These are phyloP conservation scores for Idaea straminata DNA, from an alignment of 2,888 invertebrate genomes.

Conservation along the genomic window DNA sequence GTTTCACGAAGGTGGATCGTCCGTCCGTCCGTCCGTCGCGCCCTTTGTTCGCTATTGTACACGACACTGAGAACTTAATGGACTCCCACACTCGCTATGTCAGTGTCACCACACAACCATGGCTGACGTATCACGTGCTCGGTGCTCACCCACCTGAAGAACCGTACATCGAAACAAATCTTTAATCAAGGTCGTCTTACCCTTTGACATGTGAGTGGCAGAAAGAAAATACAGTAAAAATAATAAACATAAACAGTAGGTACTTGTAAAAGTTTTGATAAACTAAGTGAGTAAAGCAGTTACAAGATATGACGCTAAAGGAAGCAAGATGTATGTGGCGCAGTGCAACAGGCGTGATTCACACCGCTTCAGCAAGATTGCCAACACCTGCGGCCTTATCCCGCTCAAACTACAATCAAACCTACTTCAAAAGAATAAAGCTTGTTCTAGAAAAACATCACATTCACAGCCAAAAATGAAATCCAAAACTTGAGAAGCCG, in stretches of 20 bases:
- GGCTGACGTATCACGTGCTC: constrained; percentile 3
- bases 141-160: not conserved
- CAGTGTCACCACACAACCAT: constrained; percentile 25
- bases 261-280: constrained; percentile 1
- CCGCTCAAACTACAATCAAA: constrained; percentile 31
- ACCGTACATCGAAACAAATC: not conserved
- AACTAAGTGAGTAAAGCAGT: constrained; percentile 38
- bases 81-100: constrained; percentile 49
- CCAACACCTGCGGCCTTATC: constrained; percentile 59
- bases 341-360: constrained; percentile 68
- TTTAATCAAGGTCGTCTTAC: not conserved
- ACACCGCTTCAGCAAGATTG: constrained; percentile 53
- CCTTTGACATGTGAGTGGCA: not conserved
- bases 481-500: constrained; percentile 49
- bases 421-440: constrained; percentile 32
- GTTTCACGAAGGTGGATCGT: constrained; percentile 50
- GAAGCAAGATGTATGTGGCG: constrained; percentile 69
- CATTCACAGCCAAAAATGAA: constrained; percentile 44
- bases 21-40: constrained; percentile 44
- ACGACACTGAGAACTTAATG: constrained; percentile 74
- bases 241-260: not conserved
- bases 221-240: too few species aligned
- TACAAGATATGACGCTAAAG: constrained; percentile 60
- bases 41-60: constrained; percentile 60
- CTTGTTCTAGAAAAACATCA: constrained; percentile 27